Evolutionary conservation across 2,888 invertebrate genomes (phyloP).

Genomic region (Meiosimyza decipiens): DNA sequence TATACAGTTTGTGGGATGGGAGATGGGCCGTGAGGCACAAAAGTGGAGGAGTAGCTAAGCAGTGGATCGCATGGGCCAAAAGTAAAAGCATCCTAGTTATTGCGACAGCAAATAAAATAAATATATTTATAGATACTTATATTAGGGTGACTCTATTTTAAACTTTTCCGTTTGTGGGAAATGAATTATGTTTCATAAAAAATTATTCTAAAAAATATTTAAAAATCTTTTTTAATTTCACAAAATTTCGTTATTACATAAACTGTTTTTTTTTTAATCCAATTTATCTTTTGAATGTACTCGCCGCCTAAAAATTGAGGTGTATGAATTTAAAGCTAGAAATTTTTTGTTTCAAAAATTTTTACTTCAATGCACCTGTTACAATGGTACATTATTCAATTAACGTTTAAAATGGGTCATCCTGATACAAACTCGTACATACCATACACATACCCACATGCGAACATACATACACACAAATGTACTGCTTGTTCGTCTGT

Average conservation of each 20-base stretch:
- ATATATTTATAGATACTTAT: slow-evolving; percentile 19
- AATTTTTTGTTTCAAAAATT: too few relatives aligned
- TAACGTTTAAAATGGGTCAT: too few relatives aligned
- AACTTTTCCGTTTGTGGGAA: background rate
- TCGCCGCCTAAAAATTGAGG: too few relatives aligned
- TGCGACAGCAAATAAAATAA: slow-evolving; percentile 31
- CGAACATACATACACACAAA: slow-evolving; percentile 9
- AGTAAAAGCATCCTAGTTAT: slow-evolving; percentile 37
- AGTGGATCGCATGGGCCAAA: slow-evolving; percentile 34
- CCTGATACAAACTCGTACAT: too few relatives aligned
- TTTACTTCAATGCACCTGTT: too few relatives aligned
- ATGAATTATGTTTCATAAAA: background rate
- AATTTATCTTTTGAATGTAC: background rate
- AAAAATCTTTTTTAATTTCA: too few relatives aligned
- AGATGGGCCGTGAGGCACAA: background rate
- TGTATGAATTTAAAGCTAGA: too few relatives aligned
- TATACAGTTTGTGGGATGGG: background rate
- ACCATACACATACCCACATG: too few relatives aligned
- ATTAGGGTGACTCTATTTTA: slow-evolving; percentile 25
- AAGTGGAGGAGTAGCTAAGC: background rate
- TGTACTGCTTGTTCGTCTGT: slow-evolving; percentile 4
- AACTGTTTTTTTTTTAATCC: too few relatives aligned
- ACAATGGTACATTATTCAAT: too few relatives aligned
- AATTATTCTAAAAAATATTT: too few relatives aligned
- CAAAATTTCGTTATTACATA: too few relatives aligned